Evolutionary conservation across 2,888 invertebrate genomes (phyloP), one percentile per base, ranked within the genome.

Genomic region (Crematogaster levior): DNA sequence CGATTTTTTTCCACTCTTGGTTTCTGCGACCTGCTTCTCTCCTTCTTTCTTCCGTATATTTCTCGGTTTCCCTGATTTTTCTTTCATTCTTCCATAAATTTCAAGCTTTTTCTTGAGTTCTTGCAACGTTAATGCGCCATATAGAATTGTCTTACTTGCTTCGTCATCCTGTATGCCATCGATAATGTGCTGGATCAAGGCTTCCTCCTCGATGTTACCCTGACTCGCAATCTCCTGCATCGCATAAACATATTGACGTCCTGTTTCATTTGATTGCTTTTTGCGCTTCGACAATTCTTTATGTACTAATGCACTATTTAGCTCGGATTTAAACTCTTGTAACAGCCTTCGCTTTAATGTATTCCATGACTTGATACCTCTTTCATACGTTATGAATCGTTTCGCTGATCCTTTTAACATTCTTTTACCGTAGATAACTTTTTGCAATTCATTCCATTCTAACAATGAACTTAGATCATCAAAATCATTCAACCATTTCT

Each of bases 151-250:
- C 43, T 90, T 89, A 21, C 30, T 24, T 53, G 87, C 87, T n/a
- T 81, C 66, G 40, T 85, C 87, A n/a, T n/a, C n/a, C n/a, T n/a
- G n/a, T n/a, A n/a, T n/a, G n/a, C n/a, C n/a, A n/a, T n/a, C n/a
- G n/a, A 3, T 40, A 37, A 81, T 5, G 87, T 73, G 0, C 86
- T 89, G 40, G 40, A 10, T 86, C 84, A 1, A 89, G 5, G 34
- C 84, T 9, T 80, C 84, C n/a, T 85, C 83, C 48, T 88, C 88
- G 1, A 90, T 30, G 30, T 74, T 1, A 0, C 84, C 85, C 73
- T 88, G 84, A 12, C 51, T 82, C 0, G 84, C 88, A 18, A 88
- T 89, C 24, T 84, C 85, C 30, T 77, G 80, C 88, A 89, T 89
- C 1, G 82, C 74, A 21, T 85, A 87, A 0, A 88, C 24, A 65